Conservation (phyloP, 2,888 invertebrate species). For the Cerastis leucographa region DNA sequence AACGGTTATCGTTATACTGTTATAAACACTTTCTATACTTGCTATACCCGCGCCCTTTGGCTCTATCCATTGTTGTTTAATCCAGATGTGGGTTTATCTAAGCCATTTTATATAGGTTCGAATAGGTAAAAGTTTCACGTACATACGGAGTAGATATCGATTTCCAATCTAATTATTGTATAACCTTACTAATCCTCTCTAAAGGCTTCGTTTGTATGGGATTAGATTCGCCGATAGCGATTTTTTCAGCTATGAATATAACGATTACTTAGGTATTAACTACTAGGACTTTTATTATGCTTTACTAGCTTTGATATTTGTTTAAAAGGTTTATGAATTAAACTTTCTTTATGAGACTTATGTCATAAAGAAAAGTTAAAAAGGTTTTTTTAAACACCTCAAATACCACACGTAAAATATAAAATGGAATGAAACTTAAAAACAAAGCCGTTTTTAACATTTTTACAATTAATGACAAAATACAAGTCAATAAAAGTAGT, state of each 20-base stretch:
- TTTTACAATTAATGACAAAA: not conserved
- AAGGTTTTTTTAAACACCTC: too few species aligned
- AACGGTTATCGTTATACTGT: not conserved
- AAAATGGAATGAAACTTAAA: not conserved
- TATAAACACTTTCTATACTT: not conserved
- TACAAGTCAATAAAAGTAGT: too few species aligned
- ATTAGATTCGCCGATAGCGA: conserved; percentile 24
- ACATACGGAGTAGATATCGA: conserved; percentile 46
- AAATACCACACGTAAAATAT: not conserved
- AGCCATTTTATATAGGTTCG: conserved; percentile 40
- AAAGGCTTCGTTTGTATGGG: conserved; percentile 25
- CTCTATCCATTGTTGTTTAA: conserved; percentile 38
- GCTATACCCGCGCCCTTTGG: not conserved
- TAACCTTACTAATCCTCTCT: conserved; percentile 42
- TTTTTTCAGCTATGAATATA: conserved; percentile 3
- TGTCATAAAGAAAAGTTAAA: too few species aligned
- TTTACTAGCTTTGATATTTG: conserved; percentile 11
- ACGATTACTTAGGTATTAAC: conserved; percentile 2
- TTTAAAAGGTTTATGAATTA: not conserved
- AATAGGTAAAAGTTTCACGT: conserved; percentile 42
- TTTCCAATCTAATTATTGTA: conserved; percentile 53
- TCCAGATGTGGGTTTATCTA: conserved; percentile 51
- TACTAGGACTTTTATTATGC: not conserved
- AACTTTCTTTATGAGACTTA: not conserved
- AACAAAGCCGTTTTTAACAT: not conserved